Percentiles rank a stretch among this genome's conserved stretches.
Evolutionary conservation across 2,888 invertebrate genomes (phyloP).

Genomic region (Gymnoscelis rufifasciata): DNA sequence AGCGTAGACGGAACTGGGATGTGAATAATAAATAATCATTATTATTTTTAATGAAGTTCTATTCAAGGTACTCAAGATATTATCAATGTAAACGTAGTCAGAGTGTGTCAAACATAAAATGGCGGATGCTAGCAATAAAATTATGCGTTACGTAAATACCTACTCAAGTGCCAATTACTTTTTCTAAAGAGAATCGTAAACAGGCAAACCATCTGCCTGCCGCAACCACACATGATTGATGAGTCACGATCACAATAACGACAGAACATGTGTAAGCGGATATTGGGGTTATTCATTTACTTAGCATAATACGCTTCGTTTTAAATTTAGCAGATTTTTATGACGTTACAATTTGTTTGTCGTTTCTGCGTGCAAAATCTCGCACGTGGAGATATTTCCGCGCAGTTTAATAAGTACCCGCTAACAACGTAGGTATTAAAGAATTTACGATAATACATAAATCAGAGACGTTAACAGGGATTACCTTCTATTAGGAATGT

Average conservation of each 20-base stretch:
- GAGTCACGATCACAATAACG: constrained; percentile 18
- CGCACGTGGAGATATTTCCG: not conserved
- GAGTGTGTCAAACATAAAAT: constrained; percentile 21
- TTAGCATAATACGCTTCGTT: constrained; percentile 2
- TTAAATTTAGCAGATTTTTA: constrained; percentile 1
- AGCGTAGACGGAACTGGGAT: too few relatives aligned
- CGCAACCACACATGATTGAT: constrained; percentile 9
- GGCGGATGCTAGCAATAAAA: constrained; percentile 21
- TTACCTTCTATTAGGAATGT: too few relatives aligned
- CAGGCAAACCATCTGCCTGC: constrained; percentile 24
- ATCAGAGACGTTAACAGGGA: too few relatives aligned
- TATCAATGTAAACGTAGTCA: constrained; percentile 2
- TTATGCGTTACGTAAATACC: constrained; percentile 12
- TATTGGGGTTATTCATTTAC: constrained; percentile 4
- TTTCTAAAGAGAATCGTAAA: constrained; percentile 13
- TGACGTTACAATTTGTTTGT: not conserved
- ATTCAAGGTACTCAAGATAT: not conserved
- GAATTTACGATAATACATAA: too few relatives aligned
- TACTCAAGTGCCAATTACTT: constrained; percentile 22
- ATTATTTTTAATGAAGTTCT: too few relatives aligned
- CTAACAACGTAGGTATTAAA: too few relatives aligned
- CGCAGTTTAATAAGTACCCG: too few relatives aligned
- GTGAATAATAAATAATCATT: too few relatives aligned
- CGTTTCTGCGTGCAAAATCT: not conserved
- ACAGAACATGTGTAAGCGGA: constrained; percentile 12